phyloP scores from a whole-genome alignment of 2,888 invertebrate species.

The Agonum fuliginosum region DNA sequence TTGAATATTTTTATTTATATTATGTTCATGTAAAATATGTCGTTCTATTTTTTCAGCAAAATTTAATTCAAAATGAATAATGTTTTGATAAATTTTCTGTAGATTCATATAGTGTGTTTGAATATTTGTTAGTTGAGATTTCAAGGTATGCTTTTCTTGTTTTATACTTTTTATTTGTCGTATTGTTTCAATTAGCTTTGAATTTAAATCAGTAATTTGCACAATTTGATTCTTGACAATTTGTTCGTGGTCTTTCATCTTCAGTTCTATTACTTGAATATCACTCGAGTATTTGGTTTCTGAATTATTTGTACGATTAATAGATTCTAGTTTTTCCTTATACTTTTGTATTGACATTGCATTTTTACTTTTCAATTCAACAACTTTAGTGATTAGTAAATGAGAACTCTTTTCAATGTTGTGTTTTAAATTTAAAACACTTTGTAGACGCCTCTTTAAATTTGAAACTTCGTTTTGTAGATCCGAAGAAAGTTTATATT shows the following conservation, averaged over 20 bases:
- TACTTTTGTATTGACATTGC: neutral
- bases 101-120: neutral
- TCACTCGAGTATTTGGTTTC: neutral
- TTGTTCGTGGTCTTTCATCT: neutral
- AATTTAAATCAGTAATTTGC: neutral
- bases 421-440: neutral
- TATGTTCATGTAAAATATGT: neutral
- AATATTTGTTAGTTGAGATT: neutral
- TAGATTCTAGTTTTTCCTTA: neutral
- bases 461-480: neutral
- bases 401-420: neutral
- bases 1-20: neutral
- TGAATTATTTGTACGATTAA: neutral
- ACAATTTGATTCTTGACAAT: neutral
- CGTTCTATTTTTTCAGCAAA: neutral
- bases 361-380: constrained; percentile 17
- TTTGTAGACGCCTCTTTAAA: neutral
- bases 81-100: neutral
- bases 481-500: constrained; percentile 16
- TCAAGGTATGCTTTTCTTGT: neutral
- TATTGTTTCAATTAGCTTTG: neutral
- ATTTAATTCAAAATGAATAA: neutral
- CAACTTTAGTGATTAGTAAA: neutral
- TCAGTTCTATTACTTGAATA: neutral
- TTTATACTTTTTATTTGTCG: neutral